phyloP scores from a whole-genome alignment of 92 coral and sea anemone species.

The Umimayanthus kanabou region DNA sequence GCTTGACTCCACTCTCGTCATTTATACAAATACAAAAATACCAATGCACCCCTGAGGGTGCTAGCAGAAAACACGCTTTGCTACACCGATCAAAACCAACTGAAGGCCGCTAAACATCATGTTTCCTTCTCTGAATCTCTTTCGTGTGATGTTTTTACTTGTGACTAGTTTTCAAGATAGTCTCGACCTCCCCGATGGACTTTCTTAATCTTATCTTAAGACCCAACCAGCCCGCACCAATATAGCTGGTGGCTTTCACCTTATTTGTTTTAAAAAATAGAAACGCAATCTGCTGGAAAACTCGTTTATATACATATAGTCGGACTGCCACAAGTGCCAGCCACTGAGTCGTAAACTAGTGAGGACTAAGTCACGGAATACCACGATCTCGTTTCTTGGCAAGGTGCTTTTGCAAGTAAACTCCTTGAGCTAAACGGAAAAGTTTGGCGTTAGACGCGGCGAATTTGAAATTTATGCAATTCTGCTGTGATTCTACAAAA shows the following conservation, averaged over 20 bases:
- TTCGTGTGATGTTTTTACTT: neutral
- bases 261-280: neutral
- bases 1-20: constrained; percentile 1
- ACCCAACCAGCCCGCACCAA: constrained; percentile 5
- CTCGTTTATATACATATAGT: neutral
- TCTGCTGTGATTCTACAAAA: neutral
- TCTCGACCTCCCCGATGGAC: neutral
- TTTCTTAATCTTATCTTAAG: neutral
- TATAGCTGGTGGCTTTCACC: neutral
- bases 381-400: neutral
- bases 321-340: neutral
- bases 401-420: neutral
- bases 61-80: neutral
- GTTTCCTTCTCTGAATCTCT: neutral
- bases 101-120: neutral
- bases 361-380: constrained; percentile 11
- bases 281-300: constrained; percentile 21
- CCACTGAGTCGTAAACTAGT: constrained; percentile 4
- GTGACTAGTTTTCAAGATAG: neutral
- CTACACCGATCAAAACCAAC: neutral
- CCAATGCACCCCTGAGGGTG: neutral
- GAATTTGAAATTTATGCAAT: neutral
- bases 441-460: neutral
- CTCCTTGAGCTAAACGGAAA: neutral
- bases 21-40: too few species aligned